phyloP scores from a whole-genome alignment of 2,113 vertebrate genomes.

The Ophthalmolycus amberensis region DNA sequence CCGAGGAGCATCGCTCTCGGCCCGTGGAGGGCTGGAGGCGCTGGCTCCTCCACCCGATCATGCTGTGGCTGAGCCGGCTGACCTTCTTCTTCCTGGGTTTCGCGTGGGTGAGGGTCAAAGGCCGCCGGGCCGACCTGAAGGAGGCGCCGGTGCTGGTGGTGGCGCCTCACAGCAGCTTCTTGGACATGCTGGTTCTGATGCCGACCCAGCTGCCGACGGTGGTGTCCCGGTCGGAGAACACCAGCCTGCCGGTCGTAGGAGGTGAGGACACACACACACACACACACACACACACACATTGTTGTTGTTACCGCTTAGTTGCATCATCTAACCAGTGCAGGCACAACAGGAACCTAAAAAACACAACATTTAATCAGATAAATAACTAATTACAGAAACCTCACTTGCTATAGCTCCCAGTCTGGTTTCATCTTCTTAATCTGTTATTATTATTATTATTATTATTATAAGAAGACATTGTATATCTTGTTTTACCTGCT shows the following conservation, averaged over 20 bases:
- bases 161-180: slow-evolving; percentile 89
- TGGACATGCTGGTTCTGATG: slow-evolving; percentile 89
- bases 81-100: slow-evolving; percentile 89
- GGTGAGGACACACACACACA: slow-evolving; percentile 78
- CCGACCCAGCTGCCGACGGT: slow-evolving; percentile 85
- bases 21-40: slow-evolving; percentile 86
- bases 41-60: slow-evolving; percentile 80
- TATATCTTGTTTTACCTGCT: not conserved
- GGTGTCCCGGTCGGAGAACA: slow-evolving; percentile 90
- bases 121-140: slow-evolving; percentile 83
- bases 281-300: not conserved
- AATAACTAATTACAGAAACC: not conserved
- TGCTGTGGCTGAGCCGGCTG: slow-evolving; percentile 84
- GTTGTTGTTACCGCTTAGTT: not conserved
- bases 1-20: slow-evolving; percentile 78
- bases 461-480: not conserved
- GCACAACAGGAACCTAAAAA: not conserved
- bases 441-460: not conserved
- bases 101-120: slow-evolving; percentile 86
- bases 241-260: slow-evolving; percentile 88
- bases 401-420: not conserved
- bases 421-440: not conserved
- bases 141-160: slow-evolving; percentile 90
- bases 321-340: not conserved
- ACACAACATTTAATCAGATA: not conserved